Conservation (phyloP, 2,113 vertebrate genomes). For the Regulus satrapa region DNA sequence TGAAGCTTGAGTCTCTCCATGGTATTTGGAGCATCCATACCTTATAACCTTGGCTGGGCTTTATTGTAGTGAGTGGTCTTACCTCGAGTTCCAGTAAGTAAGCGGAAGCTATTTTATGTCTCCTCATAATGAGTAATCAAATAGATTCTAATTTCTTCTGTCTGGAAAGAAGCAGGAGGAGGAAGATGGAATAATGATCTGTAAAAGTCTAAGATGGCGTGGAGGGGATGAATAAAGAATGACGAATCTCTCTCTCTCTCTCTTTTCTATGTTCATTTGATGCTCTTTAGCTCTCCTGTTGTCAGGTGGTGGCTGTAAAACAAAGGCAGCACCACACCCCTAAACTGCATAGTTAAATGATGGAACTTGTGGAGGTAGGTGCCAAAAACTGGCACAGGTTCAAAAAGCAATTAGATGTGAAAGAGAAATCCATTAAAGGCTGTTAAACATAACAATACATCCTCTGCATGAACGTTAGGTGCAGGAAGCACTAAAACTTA, state of each 20-base stretch:
- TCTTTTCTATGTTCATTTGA: not conserved
- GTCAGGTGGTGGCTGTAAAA: slow-evolving; percentile 29
- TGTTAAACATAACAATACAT: slow-evolving; percentile 62
- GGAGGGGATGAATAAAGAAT: slow-evolving; percentile 44
- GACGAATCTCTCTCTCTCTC: not conserved
- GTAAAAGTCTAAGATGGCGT: not conserved
- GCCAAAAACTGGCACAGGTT: slow-evolving; percentile 30
- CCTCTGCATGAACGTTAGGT: slow-evolving; percentile 14
- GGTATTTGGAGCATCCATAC: not conserved
- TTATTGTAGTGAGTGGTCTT: not conserved
- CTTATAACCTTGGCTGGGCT: not conserved
- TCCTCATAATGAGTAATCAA: slow-evolving; percentile 35
- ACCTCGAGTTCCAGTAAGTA: slow-evolving; percentile 18
- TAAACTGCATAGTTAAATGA: not conserved
- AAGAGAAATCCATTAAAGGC: slow-evolving; percentile 58
- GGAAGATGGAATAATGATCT: slow-evolving; percentile 42
- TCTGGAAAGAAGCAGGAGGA: slow-evolving; percentile 18
- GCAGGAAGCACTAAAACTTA: slow-evolving; percentile 54
- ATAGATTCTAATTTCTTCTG: slow-evolving; percentile 11
- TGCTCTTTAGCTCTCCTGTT: not conserved
- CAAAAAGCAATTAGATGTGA: slow-evolving; percentile 59
- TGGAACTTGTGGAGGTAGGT: slow-evolving; percentile 17
- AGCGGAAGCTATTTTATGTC: slow-evolving; percentile 1
- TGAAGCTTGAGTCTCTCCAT: not conserved
- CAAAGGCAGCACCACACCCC: slow-evolving; percentile 10